phyloP scores from a whole-genome alignment of 2,113 vertebrate genomes.

The Campylomormyrus tamandua region DNA sequence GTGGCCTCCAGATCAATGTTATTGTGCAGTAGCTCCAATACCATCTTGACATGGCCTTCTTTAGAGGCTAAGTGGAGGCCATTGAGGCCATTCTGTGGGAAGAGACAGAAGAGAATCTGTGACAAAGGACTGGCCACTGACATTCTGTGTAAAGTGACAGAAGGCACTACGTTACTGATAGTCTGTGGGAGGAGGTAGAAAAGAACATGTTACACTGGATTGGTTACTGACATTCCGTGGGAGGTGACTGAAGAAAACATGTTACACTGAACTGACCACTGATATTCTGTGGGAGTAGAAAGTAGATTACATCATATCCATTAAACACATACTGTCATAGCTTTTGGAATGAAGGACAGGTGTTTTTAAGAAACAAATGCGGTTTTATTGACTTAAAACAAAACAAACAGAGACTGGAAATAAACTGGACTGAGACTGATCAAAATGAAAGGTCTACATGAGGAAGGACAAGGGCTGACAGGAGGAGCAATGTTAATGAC shows the following conservation, averaged over 20 bases:
- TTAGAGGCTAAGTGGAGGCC: constrained; percentile 94
- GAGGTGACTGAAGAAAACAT: constrained; percentile 31
- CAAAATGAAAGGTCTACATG: neutral
- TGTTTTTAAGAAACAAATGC: neutral
- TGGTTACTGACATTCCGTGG: constrained; percentile 64
- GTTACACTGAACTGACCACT: neutral
- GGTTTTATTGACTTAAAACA: neutral
- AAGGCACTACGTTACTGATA: neutral
- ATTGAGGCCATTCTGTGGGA: constrained; percentile 84
- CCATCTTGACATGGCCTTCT: constrained; percentile 97
- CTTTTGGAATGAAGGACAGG: neutral
- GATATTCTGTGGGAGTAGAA: neutral
- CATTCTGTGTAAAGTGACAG: neutral
- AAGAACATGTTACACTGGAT: neutral
- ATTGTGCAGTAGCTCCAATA: constrained; percentile 82
- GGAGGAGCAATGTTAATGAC: neutral
- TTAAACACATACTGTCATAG: neutral
- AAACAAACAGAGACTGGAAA: neutral
- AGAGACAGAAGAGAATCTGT: constrained; percentile 28
- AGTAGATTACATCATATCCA: neutral
- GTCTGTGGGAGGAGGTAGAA: constrained; percentile 8
- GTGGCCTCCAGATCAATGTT: constrained; percentile 87
- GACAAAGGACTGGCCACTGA: neutral
- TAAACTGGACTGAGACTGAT: neutral
- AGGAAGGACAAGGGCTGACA: neutral